phyloP scores from a whole-genome alignment of 2,888 invertebrate species.

The Mythimna impura region DNA sequence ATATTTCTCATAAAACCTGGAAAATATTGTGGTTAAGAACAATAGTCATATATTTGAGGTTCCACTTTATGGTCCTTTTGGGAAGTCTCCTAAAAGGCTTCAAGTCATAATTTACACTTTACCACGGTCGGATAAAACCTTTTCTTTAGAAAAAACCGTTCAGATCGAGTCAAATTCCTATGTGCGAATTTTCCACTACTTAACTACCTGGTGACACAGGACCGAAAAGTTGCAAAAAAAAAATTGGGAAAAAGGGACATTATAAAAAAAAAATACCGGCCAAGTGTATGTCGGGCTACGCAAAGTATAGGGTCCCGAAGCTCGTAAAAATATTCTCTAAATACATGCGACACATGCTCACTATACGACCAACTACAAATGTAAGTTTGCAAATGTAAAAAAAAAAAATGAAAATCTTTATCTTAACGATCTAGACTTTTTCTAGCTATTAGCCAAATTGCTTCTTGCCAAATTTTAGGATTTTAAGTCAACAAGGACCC shows the following conservation, averaged over 20 bases:
- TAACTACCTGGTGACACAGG: background rate
- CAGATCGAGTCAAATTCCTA: background rate
- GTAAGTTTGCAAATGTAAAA: no score
- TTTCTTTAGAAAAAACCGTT: constrained; percentile 13
- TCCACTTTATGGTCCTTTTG: constrained; percentile 6
- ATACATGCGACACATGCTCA: no score
- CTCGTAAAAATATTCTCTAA: no score
- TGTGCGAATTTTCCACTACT: background rate
- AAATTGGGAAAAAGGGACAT: background rate
- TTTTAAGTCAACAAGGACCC: no score
- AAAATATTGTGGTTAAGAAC: constrained; percentile 17
- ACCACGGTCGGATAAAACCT: constrained; percentile 40
- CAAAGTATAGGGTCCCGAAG: no score
- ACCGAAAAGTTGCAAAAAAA: background rate
- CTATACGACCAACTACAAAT: no score
- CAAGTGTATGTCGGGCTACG: no score
- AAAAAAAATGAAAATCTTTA: no score
- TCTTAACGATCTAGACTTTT: no score
- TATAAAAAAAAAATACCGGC: no score
- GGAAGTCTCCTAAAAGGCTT: constrained; percentile 23
- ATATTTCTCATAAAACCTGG: background rate
- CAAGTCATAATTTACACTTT: constrained; percentile 42
- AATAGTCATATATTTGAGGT: constrained; percentile 31
- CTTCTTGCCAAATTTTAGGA: no score
- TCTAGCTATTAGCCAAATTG: no score